These are phyloP conservation scores for Catocala sponsa DNA, from an alignment of 2,888 invertebrate genomes.

Conservation along the genomic window DNA sequence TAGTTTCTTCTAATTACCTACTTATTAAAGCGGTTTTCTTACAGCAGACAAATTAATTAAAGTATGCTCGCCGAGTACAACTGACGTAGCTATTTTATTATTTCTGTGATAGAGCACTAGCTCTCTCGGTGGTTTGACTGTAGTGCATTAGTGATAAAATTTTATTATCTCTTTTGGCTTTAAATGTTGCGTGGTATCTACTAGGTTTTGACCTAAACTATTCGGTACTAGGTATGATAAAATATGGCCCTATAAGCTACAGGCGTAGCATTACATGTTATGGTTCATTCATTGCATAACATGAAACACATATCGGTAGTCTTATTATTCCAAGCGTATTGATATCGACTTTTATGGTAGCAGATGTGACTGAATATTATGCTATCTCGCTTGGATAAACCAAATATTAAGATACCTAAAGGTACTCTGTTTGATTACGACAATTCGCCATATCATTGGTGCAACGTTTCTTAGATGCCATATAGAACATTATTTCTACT, in stretches of 20 bases:
- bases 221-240: neutral
- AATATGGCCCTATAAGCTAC: too few relatives aligned
- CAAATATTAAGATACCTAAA: too few relatives aligned
- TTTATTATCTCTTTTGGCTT: neutral
- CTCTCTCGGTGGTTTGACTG: neutral
- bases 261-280: too few relatives aligned
- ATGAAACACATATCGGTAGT: neutral
- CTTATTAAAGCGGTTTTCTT: neutral
- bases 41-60: constrained; percentile 4
- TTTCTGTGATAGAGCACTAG: neutral
- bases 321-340: neutral
- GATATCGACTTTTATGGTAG: neutral
- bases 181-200: neutral
- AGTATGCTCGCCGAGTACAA: neutral
- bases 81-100: neutral
- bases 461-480: too few relatives aligned
- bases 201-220: neutral
- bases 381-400: too few relatives aligned
- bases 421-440: too few relatives aligned
- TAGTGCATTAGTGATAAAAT: constrained; percentile 1
- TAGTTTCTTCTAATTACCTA: neutral
- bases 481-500: too few relatives aligned
- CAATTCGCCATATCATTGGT: too few relatives aligned
- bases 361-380: neutral
- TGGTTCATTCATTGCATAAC: too few relatives aligned